phyloP scores from a whole-genome alignment of 1,140 invertebrate genomes.

The Hermetia illucens region DNA sequence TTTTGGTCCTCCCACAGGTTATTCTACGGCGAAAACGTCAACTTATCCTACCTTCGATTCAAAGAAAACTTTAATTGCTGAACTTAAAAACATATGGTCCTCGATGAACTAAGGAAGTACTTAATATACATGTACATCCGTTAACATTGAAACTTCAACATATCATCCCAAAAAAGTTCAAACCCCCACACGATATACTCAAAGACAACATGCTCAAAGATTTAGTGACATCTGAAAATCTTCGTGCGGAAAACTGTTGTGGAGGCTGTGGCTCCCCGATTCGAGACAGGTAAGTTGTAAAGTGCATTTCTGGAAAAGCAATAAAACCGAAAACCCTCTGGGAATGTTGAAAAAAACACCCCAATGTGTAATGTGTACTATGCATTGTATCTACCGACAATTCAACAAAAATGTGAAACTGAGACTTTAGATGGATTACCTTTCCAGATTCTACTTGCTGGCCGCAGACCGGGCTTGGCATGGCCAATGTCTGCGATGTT shows the following conservation, averaged over 20 bases:
- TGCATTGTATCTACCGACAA: background rate
- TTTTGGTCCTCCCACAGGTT: no score
- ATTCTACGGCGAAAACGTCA: no score
- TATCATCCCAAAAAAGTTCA: no score
- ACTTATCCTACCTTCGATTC: no score
- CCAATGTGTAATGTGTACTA: background rate
- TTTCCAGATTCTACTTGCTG: constrained; percentile 58
- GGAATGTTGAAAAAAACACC: background rate
- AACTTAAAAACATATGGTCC: no score
- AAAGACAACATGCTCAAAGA: constrained; percentile 18
- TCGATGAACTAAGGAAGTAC: no score
- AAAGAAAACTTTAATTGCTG: no score
- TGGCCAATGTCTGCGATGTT: constrained; percentile 70
- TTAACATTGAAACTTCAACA: no score
- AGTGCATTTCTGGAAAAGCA: background rate
- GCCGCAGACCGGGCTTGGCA: constrained; percentile 86
- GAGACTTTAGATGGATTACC: background rate
- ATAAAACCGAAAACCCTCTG: background rate
- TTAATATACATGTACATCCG: no score
- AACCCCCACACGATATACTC: no score
- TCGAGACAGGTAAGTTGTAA: constrained; percentile 29
- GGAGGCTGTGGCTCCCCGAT: constrained; percentile 42
- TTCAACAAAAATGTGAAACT: background rate
- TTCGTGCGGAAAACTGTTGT: constrained; percentile 22
- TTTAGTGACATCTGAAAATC: constrained; percentile 8